Percentiles rank a stretch among this genome's conserved stretches.
phyloP scores from a whole-genome alignment of 2,113 vertebrate genomes.

The Caretta caretta region DNA sequence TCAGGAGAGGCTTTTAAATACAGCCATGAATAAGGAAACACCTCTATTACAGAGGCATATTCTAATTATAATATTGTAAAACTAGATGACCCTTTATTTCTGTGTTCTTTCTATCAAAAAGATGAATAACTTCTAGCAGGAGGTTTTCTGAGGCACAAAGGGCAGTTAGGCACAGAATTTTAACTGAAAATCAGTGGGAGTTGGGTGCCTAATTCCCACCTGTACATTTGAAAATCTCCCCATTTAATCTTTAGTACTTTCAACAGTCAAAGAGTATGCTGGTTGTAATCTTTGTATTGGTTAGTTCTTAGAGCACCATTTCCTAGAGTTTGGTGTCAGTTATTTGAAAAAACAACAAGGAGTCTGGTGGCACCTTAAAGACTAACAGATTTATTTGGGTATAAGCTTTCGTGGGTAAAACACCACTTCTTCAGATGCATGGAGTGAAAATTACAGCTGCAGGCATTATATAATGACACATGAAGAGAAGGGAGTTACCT shows the following conservation, averaged over 20 bases:
- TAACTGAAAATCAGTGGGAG: background rate
- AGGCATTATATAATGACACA: too few species aligned
- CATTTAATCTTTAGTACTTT: background rate
- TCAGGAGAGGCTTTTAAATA: background rate
- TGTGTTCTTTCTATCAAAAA: background rate
- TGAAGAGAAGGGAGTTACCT: too few species aligned
- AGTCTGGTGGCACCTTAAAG: too few species aligned
- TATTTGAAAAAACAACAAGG: background rate
- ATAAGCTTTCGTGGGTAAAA: too few species aligned
- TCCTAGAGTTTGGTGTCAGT: background rate
- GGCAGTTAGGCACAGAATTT: background rate
- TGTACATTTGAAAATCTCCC: background rate
- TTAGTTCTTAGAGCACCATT: background rate
- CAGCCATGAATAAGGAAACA: background rate
- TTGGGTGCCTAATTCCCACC: background rate
- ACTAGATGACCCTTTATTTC: background rate
- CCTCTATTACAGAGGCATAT: too few species aligned
- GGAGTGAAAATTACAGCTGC: too few species aligned
- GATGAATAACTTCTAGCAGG: background rate
- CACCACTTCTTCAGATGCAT: too few species aligned
- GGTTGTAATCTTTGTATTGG: background rate
- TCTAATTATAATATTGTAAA: background rate
- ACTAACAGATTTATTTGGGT: too few species aligned
- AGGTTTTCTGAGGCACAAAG: background rate
- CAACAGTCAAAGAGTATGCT: background rate